Evolutionary conservation across 1,140 invertebrate genomes (phyloP), one percentile per base, ranked within the genome.

Genomic region (Campoletis sonorensis): DNA sequence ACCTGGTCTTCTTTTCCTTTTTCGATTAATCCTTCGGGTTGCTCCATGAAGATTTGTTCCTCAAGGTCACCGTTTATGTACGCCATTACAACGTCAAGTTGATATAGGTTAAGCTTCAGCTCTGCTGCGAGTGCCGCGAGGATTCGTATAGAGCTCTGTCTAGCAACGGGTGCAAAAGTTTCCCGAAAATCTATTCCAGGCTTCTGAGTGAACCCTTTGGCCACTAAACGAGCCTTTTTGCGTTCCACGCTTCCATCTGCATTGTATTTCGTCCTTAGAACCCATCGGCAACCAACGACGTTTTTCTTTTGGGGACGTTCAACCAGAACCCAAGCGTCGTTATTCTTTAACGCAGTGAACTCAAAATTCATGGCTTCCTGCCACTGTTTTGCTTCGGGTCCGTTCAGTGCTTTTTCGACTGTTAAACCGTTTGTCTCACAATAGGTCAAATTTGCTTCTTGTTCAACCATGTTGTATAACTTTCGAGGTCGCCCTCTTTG

Each of bases 311-410:
- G 58, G 5, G 33, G 49, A 85, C 84, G 45, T 81, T 79, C 10
- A 84, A 71, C 18, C 86, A 85, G 21, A 80, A 70, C 85, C 84
- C 91, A 16, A 86, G 88, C 11, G 86, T 68, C 78, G 90, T 90
- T 79, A 88, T 85, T 11, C 79, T 64, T 8, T 86, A 82, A 21
- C 83, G 0, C 68, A 4, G 82, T 11, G 16, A 89, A 81, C 85
- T 90, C 88, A 18, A 87, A 82, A 8, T 81, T n/a, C 72, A 89
- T 91, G 7, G 90, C 91, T 27, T 82, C 64, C 75, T 86, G 82
- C 91, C 91, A 92, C 30, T 85, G 64, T 13, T 82, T 33, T 26
- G 33, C 16, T 76, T 90, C 83, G 27, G 15, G 8, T 72, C 77
- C 58, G 21, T 21, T 67, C 23, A 90, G 61, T 40, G 89, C 89